Conservation (phyloP, 1,140 invertebrate genomes). For the Trinorchestia longiramus region DNA sequence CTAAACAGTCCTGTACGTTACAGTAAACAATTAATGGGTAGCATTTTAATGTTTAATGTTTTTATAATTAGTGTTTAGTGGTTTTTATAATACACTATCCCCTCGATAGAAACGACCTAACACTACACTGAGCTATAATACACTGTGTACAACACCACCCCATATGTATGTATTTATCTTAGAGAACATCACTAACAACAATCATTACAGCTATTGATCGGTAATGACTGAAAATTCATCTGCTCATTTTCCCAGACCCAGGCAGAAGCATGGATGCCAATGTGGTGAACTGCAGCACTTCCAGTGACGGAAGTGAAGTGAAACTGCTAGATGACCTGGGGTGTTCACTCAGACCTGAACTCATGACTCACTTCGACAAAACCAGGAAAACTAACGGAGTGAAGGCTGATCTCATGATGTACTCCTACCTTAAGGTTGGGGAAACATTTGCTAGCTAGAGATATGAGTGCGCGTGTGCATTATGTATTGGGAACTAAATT, state of each 20-base stretch:
- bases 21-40: no score
- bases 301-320: conserved; percentile 51
- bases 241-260: conserved; percentile 37
- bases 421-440: conserved; percentile 63
- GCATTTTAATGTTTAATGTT: no score
- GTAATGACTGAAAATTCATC: not conserved
- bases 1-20: no score
- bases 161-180: not conserved
- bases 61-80: no score
- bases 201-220: not conserved
- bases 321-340: conserved; percentile 58
- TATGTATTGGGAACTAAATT: not conserved
- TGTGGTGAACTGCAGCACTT: conserved; percentile 60
- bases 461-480: not conserved
- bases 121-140: no score
- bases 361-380: conserved; percentile 63
- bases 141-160: not conserved
- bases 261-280: conserved; percentile 61
- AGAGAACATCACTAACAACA: not conserved
- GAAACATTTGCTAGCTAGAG: not conserved
- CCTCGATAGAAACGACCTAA: no score
- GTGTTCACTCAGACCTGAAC: conserved; percentile 60
- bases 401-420: conserved; percentile 63
- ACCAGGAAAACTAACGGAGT: conserved; percentile 61
- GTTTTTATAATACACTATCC: no score